These are phyloP conservation scores for Varanus komodoensis DNA, from an alignment of 2,113 vertebrate species.

Conservation along the genomic window DNA sequence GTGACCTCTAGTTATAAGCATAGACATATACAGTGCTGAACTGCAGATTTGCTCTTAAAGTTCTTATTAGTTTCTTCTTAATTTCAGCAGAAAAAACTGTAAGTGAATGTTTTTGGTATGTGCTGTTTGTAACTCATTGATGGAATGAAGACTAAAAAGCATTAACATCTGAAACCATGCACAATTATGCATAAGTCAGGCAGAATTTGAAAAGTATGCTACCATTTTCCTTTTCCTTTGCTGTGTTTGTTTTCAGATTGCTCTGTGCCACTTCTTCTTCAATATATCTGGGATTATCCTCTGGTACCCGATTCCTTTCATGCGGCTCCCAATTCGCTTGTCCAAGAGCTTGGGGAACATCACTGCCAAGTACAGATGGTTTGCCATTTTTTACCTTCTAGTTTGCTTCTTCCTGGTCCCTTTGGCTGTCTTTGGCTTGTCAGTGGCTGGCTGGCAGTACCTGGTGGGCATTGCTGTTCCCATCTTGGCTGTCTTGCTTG, in stretches of 20 bases:
- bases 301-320: constrained; percentile 92
- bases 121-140: not conserved
- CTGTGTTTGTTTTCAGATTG: constrained; percentile 83
- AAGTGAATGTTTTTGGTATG: not conserved
- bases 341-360: constrained; percentile 85
- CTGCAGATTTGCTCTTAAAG: not conserved
- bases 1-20: not conserved
- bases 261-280: constrained; percentile 98
- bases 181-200: not conserved
- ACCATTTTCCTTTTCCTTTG: constrained; percentile 8
- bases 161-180: not conserved
- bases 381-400: constrained; percentile 89
- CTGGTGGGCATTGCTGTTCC: constrained; percentile 89
- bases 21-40: not conserved
- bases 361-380: constrained; percentile 94
- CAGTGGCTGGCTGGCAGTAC: constrained; percentile 90
- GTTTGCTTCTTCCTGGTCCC: constrained; percentile 88
- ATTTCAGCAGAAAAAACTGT: not conserved
- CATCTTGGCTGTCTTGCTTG: constrained; percentile 67
- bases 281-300: constrained; percentile 93
- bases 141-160: not conserved
- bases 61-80: not conserved
- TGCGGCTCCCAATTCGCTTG: constrained; percentile 89
- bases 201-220: not conserved
- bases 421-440: constrained; percentile 86